phyloP scores from a whole-genome alignment of 2,888 invertebrate species.

The Drosophila yooni region DNA sequence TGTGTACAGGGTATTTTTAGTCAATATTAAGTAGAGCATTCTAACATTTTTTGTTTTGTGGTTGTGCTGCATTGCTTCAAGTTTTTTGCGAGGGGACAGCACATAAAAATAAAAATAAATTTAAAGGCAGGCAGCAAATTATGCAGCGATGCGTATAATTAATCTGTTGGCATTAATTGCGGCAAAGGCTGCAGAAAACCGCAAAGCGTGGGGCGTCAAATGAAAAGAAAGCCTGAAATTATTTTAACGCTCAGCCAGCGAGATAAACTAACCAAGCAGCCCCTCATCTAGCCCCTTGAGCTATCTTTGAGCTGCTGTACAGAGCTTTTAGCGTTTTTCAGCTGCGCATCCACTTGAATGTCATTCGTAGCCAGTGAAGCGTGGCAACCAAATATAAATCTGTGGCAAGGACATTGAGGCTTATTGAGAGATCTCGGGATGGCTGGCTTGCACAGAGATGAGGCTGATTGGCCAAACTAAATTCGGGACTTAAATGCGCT shows the following conservation, averaged over 20 bases:
- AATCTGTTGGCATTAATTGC: conserved; percentile 79
- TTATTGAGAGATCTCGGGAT: conserved; percentile 52
- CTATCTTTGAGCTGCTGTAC: conserved; percentile 1
- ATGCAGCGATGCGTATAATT: conserved; percentile 79
- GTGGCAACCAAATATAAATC: conserved; percentile 68
- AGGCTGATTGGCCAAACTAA: conserved; percentile 57
- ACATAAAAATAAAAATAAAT: conserved; percentile 57
- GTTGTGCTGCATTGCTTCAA: conserved; percentile 13
- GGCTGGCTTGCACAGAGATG: conserved; percentile 5
- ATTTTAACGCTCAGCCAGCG: conserved; percentile 68
- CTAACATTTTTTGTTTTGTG: conserved; percentile 9
- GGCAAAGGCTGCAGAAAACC: conserved; percentile 64
- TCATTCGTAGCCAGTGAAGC: conserved; percentile 67
- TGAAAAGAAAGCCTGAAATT: conserved; percentile 58
- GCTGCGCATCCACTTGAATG: conserved; percentile 44
- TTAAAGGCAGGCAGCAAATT: conserved; percentile 60
- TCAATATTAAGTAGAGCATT: not conserved
- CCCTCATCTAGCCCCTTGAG: not conserved
- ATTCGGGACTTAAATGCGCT: conserved; percentile 59
- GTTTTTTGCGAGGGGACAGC: conserved; percentile 16
- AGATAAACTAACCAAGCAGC: conserved; percentile 61
- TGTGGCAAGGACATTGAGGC: conserved; percentile 44
- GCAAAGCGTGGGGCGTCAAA: conserved; percentile 23
- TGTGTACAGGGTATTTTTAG: conserved; percentile 1
- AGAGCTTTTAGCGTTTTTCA: conserved; percentile 12